Evolutionary conservation across 2,797 vertebrate species (phyloP).

Genomic region (Sorex maritimensis): DNA sequence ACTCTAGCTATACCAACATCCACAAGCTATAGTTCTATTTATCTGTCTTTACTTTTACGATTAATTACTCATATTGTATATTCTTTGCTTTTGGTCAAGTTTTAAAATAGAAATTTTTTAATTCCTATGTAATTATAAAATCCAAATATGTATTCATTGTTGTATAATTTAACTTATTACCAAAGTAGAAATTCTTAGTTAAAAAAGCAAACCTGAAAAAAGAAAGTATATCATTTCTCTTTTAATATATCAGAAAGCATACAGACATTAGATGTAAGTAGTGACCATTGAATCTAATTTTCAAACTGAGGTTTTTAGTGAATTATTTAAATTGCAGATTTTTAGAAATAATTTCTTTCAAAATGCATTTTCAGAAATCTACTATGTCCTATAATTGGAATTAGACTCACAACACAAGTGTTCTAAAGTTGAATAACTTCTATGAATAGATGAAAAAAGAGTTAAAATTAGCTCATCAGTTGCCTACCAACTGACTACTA

Average conservation of each 20-base stretch:
- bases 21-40: neutral
- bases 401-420: constrained; percentile 64
- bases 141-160: constrained; percentile 40
- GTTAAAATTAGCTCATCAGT: constrained; percentile 76
- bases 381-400: constrained; percentile 68
- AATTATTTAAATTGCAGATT: constrained; percentile 67
- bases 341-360: constrained; percentile 37
- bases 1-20: neutral
- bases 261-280: neutral
- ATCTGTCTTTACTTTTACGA: neutral
- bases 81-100: constrained; percentile 28
- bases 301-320: neutral
- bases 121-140: neutral
- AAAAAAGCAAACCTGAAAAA: constrained; percentile 52
- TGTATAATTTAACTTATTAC: constrained; percentile 49
- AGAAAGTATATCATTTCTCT: constrained; percentile 62
- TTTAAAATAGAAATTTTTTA: constrained; percentile 64
- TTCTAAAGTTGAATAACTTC: constrained; percentile 66
- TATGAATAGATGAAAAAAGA: constrained; percentile 78
- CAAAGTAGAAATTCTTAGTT: constrained; percentile 70
- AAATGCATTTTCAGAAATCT: constrained; percentile 70
- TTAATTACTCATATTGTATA: neutral
- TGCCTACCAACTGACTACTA: constrained; percentile 73
- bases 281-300: neutral
- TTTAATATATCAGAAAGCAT: constrained; percentile 47